Evolutionary conservation across 2,797 vertebrate genomes (phyloP), one percentile per base, ranked within the genome.

Genomic region (Sphenodon punctatus): DNA sequence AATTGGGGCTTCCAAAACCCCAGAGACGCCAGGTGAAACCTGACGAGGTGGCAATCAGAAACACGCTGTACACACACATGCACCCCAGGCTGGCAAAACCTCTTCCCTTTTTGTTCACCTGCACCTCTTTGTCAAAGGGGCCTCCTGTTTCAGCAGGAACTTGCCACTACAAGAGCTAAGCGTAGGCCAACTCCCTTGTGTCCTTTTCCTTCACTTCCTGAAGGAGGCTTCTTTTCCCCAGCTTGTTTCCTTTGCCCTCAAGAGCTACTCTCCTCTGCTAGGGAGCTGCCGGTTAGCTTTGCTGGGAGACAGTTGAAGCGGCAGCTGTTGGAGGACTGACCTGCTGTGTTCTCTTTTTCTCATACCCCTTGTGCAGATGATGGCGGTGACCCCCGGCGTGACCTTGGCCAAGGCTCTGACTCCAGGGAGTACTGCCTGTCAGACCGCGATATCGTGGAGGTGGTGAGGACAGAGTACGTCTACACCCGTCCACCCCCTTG

Each of bases 391-490:
- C 95, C 96, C 78, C 97, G 96, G 88, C 97, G 96, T 38, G 97
- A 98, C 81, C 93, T 93, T 1, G 93, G 96, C 30, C 96, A 96
- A 67, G 96, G 96, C 16, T 90, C 96, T 11, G 98, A 99, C 95
- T 98, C 97, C 82, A 98, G 98, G 95, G 98, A 99, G 93, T 99
- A 97, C 93, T 99, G 98, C 94, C 96, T 97, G 90, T 98, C 97
- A 1, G 98, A 98, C 91, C 98, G 98, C 82, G 98, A 98, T 95
- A 99, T 99, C 58, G 98, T 99, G 94, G 98, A 99, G 95, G 98
- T 99, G 95, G 98, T 99, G 93, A 97, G 98, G 95, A 99, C 98
- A 39, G 98, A 99, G 89, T 99, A 99, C 2, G 98, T 99, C 85
- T 99, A 99, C 87, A 99, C 98, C 0, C 95, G 98, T 84, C 98